These are phyloP conservation scores for Brachynemurus nebulosus DNA, from an alignment of 2,888 invertebrate genomes.

Conservation along the genomic window DNA sequence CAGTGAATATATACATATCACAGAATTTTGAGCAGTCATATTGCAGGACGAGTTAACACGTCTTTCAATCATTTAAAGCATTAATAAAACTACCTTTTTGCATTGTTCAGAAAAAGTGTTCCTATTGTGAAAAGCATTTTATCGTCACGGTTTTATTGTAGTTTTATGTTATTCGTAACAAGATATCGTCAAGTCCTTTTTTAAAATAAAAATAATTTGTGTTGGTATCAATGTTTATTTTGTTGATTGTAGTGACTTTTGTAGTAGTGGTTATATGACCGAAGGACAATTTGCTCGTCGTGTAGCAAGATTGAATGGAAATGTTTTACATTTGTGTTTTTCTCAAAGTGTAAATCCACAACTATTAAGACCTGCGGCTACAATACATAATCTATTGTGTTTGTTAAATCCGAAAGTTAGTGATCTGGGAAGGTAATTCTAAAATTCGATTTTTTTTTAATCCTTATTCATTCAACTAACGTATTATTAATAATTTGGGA, in stretches of 20 bases:
- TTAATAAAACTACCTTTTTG: no score
- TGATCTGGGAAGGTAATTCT: constrained; percentile 56
- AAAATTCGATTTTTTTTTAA: not conserved
- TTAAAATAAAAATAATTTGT: not conserved
- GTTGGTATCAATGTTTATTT: constrained; percentile 2
- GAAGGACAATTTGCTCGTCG: constrained; percentile 59
- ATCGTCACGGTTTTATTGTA: no score
- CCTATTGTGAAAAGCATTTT: no score
- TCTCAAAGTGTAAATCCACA: constrained; percentile 56
- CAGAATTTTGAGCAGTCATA: no score
- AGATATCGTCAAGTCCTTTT: no score
- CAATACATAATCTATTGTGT: constrained; percentile 56
- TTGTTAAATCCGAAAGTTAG: constrained; percentile 49
- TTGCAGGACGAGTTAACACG: no score
- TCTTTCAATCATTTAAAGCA: no score
- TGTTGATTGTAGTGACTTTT: constrained; percentile 58
- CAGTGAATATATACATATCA: no score
- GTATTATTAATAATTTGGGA: no score
- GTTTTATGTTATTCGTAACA: no score
- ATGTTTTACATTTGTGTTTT: constrained; percentile 64
- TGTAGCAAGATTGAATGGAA: constrained; percentile 66
- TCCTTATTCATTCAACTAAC: not conserved
- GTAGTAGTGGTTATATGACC: constrained; percentile 47
- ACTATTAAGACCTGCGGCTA: constrained; percentile 49
- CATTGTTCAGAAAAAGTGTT: no score